Conservation (phyloP, 2,797 vertebrate species). For the Dipus sagitta region DNA sequence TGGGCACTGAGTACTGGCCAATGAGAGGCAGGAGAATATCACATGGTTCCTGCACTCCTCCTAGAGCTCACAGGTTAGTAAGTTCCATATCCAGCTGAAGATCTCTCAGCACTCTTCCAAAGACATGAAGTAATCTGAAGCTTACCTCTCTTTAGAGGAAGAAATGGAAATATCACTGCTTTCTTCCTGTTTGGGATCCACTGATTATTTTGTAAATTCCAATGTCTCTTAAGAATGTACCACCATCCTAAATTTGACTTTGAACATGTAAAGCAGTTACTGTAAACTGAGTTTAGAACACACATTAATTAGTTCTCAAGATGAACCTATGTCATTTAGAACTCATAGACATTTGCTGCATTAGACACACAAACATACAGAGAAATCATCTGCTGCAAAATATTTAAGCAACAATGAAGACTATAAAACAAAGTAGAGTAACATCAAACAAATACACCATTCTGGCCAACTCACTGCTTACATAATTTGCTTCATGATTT, state of each 20-base stretch:
- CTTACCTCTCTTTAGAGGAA: not conserved
- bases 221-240: not conserved
- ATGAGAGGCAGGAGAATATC: not conserved
- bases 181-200: not conserved
- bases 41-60: not conserved
- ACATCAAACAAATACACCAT: not conserved
- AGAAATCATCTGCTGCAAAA: not conserved
- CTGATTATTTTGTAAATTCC: not conserved
- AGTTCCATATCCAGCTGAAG: not conserved
- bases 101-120: not conserved
- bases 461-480: not conserved
- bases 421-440: not conserved
- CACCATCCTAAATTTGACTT: not conserved
- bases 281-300: not conserved
- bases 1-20: not conserved
- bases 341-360: not conserved
- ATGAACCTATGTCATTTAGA: conserved; percentile 22
- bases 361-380: conserved; percentile 10
- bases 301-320: conserved; percentile 7
- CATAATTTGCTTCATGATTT: not conserved
- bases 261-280: not conserved
- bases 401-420: not conserved
- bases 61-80: not conserved
- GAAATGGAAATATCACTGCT: not conserved
- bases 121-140: not conserved